Conservation (phyloP, 2,888 invertebrate genomes). For the Teleogryllus oceanicus region DNA sequence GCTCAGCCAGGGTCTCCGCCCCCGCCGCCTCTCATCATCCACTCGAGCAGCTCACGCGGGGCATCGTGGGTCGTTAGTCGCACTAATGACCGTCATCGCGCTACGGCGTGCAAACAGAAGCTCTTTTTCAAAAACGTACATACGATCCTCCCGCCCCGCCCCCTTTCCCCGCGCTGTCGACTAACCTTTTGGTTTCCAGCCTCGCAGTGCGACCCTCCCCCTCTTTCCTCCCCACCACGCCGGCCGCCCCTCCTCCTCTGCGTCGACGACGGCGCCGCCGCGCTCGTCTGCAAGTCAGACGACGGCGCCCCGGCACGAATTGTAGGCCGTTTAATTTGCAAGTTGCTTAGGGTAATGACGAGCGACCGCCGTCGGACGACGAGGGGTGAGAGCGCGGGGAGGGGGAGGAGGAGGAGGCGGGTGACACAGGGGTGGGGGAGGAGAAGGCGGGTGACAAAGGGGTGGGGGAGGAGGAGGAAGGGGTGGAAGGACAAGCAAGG, state of each 20-base stretch:
- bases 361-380: background rate
- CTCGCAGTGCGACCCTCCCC: constrained; percentile 20
- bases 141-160: background rate
- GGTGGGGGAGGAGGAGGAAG: background rate
- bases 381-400: background rate
- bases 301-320: constrained; percentile 28
- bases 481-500: background rate
- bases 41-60: constrained; percentile 11
- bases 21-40: background rate
- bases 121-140: constrained; percentile 26
- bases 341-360: constrained; percentile 30
- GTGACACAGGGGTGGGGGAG: background rate
- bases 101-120: constrained; percentile 22
- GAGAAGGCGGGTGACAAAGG: background rate
- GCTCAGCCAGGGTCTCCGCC: background rate
- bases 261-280: background rate
- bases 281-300: background rate
- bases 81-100: constrained; percentile 32
- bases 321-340: constrained; percentile 35
- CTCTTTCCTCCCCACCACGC: constrained; percentile 19
- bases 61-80: constrained; percentile 29
- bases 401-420: background rate
- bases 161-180: no score
- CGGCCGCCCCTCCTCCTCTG: background rate
- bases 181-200: background rate